These are phyloP conservation scores for Cryptotermes secundus DNA, from an alignment of 1,140 invertebrate genomes.

Conservation along the genomic window DNA sequence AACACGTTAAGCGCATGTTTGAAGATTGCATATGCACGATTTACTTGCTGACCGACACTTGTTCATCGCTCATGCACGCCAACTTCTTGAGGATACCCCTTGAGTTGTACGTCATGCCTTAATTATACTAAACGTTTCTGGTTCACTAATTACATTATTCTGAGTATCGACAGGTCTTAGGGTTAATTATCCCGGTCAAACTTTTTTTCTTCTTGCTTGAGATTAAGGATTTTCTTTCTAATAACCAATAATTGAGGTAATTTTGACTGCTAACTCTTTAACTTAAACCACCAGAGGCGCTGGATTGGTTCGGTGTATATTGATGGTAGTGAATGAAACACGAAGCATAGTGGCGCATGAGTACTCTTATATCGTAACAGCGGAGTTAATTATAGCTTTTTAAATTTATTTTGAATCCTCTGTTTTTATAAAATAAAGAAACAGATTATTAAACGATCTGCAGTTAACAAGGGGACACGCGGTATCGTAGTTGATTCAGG, in stretches of 20 bases:
- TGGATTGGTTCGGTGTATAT: background rate
- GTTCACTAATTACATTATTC: background rate
- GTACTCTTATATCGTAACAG: no score
- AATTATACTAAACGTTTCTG: background rate
- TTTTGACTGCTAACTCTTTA: background rate
- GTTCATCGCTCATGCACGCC: no score
- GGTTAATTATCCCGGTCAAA: background rate
- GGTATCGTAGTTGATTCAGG: no score
- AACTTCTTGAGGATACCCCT: background rate
- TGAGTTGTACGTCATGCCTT: background rate
- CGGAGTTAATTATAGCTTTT: no score
- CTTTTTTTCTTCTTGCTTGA: background rate
- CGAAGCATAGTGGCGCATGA: background rate
- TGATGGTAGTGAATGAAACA: background rate
- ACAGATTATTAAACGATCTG: no score
- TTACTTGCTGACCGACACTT: no score
- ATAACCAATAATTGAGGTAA: slow-evolving; percentile 14
- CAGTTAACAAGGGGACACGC: no score
- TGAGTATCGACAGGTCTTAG: background rate
- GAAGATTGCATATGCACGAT: no score
- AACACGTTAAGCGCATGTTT: no score
- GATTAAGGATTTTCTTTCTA: background rate
- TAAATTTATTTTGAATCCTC: no score
- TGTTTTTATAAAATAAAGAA: no score
- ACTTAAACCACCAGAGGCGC: background rate